Evolutionary conservation across 2,888 invertebrate species (phyloP), one percentile per base, ranked within the genome.

Genomic region (Cephonodes hylas): DNA sequence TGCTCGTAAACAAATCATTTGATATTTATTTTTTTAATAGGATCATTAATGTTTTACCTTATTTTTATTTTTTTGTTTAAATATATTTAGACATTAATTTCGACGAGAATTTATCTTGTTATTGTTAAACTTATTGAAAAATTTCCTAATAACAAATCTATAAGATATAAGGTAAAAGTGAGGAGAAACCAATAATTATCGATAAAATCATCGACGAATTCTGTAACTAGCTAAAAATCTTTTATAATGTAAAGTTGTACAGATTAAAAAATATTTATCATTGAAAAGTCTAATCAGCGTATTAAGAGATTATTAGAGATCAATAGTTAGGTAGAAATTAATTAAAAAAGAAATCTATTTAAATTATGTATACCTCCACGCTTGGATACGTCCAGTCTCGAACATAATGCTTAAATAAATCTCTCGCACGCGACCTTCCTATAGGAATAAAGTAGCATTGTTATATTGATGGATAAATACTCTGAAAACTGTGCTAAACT

Each of bases 301-400:
- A 31, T 15, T 22, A 53, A 10, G 27, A 53, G 31, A 53, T 53
- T 53, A 53, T 27, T 27, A 48, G 31, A 27, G 18, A 53, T 53
- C 53, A 15, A 18, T 31, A 53, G 31, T 31, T 53, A 53, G 53
- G 27, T 53, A 53, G 53, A 53, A 53, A 53, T 18, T 48, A 44
- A 44, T 44, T 8, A 15, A 27, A 46, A 48, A 53, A 53, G 3
- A 31, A 53, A 18, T 53, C 7, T 27, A 53, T 31, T 31, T 15
- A 31, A 31, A 31, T 20, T 58, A 59, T 60, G 44, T 53, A 38
- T 64, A 61, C 44, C 48, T 62, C 60, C 15, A 46, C 13, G 64
- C 64, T 64, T 66, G 68, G 66, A 67, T 67, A 42, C 64, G 67
- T 69, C 71, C 71, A 69, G 7, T 48, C 7, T 53, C 57, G 3